These are phyloP conservation scores for Abrostola triplasia DNA, from an alignment of 2,888 invertebrate species.

Conservation along the genomic window DNA sequence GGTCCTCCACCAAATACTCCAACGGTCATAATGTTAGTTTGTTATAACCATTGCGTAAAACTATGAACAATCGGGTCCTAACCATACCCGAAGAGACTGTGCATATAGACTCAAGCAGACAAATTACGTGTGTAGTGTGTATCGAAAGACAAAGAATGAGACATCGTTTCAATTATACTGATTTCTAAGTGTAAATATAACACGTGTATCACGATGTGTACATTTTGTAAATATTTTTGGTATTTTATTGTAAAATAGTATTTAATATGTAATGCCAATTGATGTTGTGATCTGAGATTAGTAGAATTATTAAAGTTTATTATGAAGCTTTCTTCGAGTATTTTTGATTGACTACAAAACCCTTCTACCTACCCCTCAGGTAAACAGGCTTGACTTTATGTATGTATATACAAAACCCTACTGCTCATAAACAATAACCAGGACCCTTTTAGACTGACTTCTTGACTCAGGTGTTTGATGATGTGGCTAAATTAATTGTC, in stretches of 20 bases:
- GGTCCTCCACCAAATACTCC: slow-evolving; percentile 80
- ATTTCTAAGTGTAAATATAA: slow-evolving; percentile 39
- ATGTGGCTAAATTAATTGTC: too few relatives aligned
- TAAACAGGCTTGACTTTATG: too few relatives aligned
- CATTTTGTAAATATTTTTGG: slow-evolving; percentile 36
- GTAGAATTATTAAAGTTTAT: slow-evolving; percentile 53
- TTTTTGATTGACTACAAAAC: slow-evolving; percentile 8
- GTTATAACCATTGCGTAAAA: slow-evolving; percentile 72
- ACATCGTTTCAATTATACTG: slow-evolving; percentile 44
- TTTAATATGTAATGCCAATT: slow-evolving; percentile 40
- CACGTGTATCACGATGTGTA: slow-evolving; percentile 7
- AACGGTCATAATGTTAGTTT: slow-evolving; percentile 79
- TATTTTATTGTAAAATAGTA: slow-evolving; percentile 6
- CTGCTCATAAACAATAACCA: too few relatives aligned
- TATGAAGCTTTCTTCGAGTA: slow-evolving; percentile 22
- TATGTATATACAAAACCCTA: too few relatives aligned
- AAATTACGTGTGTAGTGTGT: slow-evolving; percentile 65
- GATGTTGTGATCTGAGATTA: slow-evolving; percentile 59
- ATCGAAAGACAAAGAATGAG: slow-evolving; percentile 60
- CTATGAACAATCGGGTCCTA: slow-evolving; percentile 33
- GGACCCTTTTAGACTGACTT: too few relatives aligned
- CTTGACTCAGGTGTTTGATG: too few relatives aligned
- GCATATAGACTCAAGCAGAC: slow-evolving; percentile 49
- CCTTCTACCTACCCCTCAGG: not conserved
- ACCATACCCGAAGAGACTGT: slow-evolving; percentile 57